Evolutionary conservation across 2,797 vertebrate species (phyloP).

Genomic region (Pelochelys cantorii): DNA sequence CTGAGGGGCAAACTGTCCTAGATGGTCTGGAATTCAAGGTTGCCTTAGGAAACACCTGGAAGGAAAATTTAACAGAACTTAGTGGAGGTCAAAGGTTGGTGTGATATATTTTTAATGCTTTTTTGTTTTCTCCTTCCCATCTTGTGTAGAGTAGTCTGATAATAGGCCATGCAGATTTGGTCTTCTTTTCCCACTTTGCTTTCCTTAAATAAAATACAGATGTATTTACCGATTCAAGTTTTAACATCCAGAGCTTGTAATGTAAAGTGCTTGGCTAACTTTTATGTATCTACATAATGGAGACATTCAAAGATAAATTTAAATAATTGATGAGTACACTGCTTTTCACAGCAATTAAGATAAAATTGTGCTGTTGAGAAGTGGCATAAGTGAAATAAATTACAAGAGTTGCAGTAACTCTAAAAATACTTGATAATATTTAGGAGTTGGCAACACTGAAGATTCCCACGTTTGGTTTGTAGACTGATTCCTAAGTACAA

Average conservation of each 20-base stretch:
- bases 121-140: too few species aligned
- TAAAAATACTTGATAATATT: background rate
- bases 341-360: background rate
- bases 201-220: background rate
- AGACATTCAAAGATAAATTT: background rate
- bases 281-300: too few species aligned
- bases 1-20: conserved; percentile 82
- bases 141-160: background rate
- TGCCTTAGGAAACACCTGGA: conserved; percentile 95
- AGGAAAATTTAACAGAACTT: conserved; percentile 96
- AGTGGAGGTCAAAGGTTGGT: conserved; percentile 97
- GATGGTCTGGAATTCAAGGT: conserved; percentile 94
- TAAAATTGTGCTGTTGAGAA: background rate
- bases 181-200: background rate
- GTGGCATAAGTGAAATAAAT: background rate
- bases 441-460: background rate
- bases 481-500: background rate
- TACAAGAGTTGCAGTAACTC: background rate
- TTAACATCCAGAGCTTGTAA: background rate
- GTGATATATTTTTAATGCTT: background rate
- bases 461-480: background rate
- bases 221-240: background rate
- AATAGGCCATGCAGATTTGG: background rate
- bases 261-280: background rate
- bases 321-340: background rate